Percentiles rank a stretch among this genome's conserved stretches.
Conservation (phyloP, 2,888 invertebrate genomes). For the Anaspis maculata region DNA sequence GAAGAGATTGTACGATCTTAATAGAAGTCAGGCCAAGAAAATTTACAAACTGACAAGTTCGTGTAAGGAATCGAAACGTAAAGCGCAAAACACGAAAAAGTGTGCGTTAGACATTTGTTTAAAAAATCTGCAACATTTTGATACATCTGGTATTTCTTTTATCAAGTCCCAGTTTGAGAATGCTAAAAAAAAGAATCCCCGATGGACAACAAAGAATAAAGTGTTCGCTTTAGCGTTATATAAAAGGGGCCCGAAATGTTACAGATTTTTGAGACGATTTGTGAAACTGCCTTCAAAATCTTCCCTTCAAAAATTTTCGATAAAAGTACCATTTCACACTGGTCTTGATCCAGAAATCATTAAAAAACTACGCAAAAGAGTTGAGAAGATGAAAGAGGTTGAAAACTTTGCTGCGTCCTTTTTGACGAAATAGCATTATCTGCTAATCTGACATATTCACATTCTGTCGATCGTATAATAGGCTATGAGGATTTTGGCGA, state of each 20-base stretch:
- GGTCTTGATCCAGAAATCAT: constrained; percentile 10
- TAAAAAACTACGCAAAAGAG: constrained; percentile 5
- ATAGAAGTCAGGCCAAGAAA: neutral
- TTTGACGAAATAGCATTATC: constrained; percentile 3
- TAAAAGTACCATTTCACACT: constrained; percentile 6
- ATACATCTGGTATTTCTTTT: constrained; percentile 8
- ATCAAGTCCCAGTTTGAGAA: constrained; percentile 8
- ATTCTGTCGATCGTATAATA: neutral
- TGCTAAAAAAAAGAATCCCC: constrained; percentile 1
- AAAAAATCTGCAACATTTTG: neutral
- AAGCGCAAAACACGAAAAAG: too few species aligned
- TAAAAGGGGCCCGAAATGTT: constrained; percentile 11
- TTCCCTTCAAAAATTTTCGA: constrained; percentile 5
- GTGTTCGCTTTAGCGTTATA: constrained; percentile 11
- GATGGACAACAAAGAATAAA: constrained; percentile 2
- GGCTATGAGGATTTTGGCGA: constrained; percentile 2
- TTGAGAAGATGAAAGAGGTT: constrained; percentile 4
- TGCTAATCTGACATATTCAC: neutral
- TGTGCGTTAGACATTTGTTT: too few species aligned
- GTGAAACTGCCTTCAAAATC: constrained; percentile 7
- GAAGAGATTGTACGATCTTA: neutral
- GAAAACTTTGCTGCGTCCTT: constrained; percentile 5
- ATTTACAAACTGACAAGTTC: neutral
- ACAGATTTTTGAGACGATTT: constrained; percentile 3
- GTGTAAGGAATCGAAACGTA: neutral